These are phyloP conservation scores for Pogonocherus hispidulus DNA, from an alignment of 2,888 invertebrate genomes.

Conservation along the genomic window DNA sequence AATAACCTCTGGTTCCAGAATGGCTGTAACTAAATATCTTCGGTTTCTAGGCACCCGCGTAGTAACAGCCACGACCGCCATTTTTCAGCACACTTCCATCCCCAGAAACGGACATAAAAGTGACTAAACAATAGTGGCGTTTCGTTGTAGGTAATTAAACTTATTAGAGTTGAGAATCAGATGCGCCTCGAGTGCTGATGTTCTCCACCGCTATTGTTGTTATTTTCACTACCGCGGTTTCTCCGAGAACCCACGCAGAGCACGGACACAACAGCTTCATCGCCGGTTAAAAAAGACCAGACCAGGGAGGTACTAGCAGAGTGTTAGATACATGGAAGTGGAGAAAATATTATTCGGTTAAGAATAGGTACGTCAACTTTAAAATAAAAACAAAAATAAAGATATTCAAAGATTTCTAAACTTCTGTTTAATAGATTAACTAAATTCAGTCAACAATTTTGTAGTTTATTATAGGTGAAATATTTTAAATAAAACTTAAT, in stretches of 20 bases:
- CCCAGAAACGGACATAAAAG: slow-evolving; percentile 17
- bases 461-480: too few species aligned
- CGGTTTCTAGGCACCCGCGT: slow-evolving; percentile 14
- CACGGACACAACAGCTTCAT: slow-evolving; percentile 29
- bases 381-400: too few species aligned
- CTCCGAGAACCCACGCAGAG: slow-evolving; percentile 23
- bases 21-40: too few species aligned
- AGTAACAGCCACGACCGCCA: slow-evolving; percentile 12
- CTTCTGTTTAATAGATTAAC: too few species aligned
- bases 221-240: slow-evolving; percentile 31
- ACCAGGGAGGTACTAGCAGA: slow-evolving; percentile 4
- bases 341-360: too few species aligned
- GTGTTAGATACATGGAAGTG: too few species aligned
- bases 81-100: slow-evolving; percentile 31
- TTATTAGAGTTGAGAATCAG: slow-evolving; percentile 35
- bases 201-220: slow-evolving; percentile 25
- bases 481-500: too few species aligned
- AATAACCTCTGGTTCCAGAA: too few species aligned
- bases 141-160: slow-evolving; percentile 30
- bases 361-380: too few species aligned
- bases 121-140: slow-evolving; percentile 23
- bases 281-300: background rate
- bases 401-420: too few species aligned
- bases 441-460: too few species aligned
- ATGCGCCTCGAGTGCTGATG: slow-evolving; percentile 33